A percentile compares a stretch with the other conserved stretches of the same genome.
These are phyloP conservation scores for Hylyphantes graminicola DNA, from an alignment of 1,140 invertebrate genomes.

Conservation along the genomic window DNA sequence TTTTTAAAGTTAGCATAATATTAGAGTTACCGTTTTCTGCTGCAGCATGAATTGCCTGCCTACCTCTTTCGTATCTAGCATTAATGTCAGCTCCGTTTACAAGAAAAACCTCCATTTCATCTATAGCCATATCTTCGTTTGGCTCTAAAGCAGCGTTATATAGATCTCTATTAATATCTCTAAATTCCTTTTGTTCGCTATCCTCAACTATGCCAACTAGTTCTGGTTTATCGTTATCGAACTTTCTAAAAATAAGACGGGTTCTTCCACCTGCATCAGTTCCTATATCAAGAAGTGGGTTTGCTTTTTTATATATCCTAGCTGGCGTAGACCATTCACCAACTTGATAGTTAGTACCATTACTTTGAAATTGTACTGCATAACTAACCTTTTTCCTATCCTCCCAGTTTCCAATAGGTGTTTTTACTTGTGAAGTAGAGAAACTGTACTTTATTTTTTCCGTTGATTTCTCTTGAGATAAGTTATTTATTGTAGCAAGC, in stretches of 20 bases:
- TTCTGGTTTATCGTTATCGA: constrained; percentile 10
- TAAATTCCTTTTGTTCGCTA: background rate
- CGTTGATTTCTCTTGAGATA: background rate
- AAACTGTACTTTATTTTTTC: background rate
- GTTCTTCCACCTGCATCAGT: constrained; percentile 3
- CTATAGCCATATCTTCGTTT: background rate
- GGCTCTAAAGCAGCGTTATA: constrained; percentile 1
- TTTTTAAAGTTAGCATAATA: background rate
- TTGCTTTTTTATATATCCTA: background rate
- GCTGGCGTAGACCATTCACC: constrained; percentile 6
- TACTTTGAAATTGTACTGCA: background rate
- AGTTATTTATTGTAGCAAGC: background rate
- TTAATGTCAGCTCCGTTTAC: constrained; percentile 5
- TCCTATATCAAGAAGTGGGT: background rate
- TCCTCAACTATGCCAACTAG: constrained; percentile 3
- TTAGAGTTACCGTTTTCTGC: background rate
- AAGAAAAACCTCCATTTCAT: background rate
- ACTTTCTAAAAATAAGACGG: constrained; percentile 18
- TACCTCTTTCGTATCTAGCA: background rate
- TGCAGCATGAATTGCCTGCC: constrained; percentile 12
- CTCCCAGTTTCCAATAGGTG: constrained; percentile 2
- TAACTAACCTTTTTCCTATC: constrained; percentile 1
- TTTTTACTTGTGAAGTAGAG: background rate
- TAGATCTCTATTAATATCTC: constrained; percentile 22
- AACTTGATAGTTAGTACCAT: background rate